A percentile compares a stretch with the other conserved stretches of the same genome.
Evolutionary conservation across 2,113 vertebrate species (phyloP).

Genomic region (Anseranas semipalmata): DNA sequence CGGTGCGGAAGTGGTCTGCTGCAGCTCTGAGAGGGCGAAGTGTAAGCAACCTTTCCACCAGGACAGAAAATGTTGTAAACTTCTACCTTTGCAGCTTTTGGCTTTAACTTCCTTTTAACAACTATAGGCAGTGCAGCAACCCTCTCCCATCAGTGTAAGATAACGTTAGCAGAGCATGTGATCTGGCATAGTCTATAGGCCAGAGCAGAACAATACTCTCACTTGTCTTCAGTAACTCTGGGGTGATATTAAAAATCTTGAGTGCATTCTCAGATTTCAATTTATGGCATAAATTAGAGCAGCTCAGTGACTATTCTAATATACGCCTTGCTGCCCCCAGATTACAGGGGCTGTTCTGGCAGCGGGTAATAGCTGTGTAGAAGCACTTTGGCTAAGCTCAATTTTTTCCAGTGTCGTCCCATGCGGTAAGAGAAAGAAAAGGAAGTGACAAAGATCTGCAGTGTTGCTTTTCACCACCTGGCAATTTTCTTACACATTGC

Average conservation of each 20-base stretch:
- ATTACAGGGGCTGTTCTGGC: neutral
- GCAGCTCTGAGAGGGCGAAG: neutral
- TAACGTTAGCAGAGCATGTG: neutral
- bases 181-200: neutral
- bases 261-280: conserved; percentile 20
- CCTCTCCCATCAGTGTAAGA: neutral
- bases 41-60: neutral
- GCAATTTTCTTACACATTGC: conserved; percentile 4
- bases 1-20: neutral
- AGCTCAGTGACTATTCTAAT: conserved; percentile 6
- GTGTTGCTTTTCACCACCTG: neutral
- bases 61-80: neutral
- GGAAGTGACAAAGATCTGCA: neutral
- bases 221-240: conserved; percentile 1
- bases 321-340: neutral
- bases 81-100: neutral
- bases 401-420: neutral
- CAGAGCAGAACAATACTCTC: conserved; percentile 16
- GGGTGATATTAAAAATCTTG: neutral
- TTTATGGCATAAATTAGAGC: conserved; percentile 40
- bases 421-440: neutral
- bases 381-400: neutral
- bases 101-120: neutral
- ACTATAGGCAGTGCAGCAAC: neutral
- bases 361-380: neutral